A percentile compares a stretch with the other conserved stretches of the same genome.
These are phyloP conservation scores for Thyatira batis DNA, from an alignment of 2,888 invertebrate species.

Conservation along the genomic window DNA sequence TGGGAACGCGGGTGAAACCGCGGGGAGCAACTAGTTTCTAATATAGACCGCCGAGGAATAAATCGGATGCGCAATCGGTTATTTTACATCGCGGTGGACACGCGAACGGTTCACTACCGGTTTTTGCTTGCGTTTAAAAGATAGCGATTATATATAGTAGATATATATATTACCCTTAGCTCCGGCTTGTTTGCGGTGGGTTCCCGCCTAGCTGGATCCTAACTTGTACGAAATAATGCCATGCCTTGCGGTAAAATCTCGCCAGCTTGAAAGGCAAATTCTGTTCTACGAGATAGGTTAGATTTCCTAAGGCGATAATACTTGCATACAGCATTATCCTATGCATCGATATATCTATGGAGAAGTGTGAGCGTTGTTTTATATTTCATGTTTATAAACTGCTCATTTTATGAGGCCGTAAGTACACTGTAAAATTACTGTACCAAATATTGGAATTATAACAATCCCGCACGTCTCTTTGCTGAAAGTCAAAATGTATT, in stretches of 20 bases:
- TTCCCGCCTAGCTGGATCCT: constrained; percentile 22
- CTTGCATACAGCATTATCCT: constrained; percentile 40
- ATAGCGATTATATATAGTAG: constrained; percentile 48
- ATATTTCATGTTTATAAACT: neutral
- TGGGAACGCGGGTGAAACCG: too few relatives aligned
- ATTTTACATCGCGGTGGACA: constrained; percentile 42
- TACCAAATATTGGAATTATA: neutral
- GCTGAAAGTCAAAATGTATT: too few relatives aligned
- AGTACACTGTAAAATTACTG: neutral
- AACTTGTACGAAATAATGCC: constrained; percentile 55
- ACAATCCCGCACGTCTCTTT: neutral
- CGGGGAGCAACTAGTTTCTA: too few relatives aligned
- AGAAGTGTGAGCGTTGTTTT: neutral
- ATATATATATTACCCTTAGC: constrained; percentile 29
- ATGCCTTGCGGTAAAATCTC: constrained; percentile 50
- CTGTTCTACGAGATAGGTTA: constrained; percentile 41
- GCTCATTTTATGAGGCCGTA: neutral
- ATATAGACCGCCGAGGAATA: constrained; percentile 43
- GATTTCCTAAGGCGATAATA: constrained; percentile 30
- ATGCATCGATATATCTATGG: neutral
- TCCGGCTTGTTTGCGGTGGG: constrained; percentile 27
- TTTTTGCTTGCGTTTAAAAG: constrained; percentile 36
- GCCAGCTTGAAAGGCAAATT: constrained; percentile 58
- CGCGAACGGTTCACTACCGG: constrained; percentile 30
- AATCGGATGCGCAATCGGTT: constrained; percentile 33